Evolutionary conservation across 2,888 invertebrate genomes (phyloP), one percentile per base, ranked within the genome.

Genomic region (Apamea crenata): DNA sequence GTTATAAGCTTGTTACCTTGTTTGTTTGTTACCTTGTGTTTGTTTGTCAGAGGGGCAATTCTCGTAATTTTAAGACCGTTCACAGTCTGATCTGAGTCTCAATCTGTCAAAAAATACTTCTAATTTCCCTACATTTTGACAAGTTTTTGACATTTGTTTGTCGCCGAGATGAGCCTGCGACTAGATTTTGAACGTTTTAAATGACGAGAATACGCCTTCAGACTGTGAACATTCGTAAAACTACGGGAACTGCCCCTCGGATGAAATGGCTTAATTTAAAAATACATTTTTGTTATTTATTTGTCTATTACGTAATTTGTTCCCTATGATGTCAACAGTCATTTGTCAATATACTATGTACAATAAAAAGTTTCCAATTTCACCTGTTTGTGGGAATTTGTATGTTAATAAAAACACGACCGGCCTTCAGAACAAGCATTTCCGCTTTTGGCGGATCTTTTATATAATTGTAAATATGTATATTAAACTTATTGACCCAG

Each of bases 311-410:
- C 85, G 86, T 87, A 74, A 85, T 56, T 44, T 80, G 73, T 89
- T 65, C 90, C 92, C 91, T 91, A 91, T 89, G 88, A 93, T 92
- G 88, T 91, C 87, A 92, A 91, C 76, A 84, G 73, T 78, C 88
- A 53, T 92, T 91, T 89, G 85, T 91, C 92, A 93, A 88, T 92
- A 89, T 92, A 93, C 92, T 91, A 78, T 69, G 77, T 90, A 87
- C 77, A 88, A 90, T 92, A 93, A 92, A 90, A 91, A 90, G 80
- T 78, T 80, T 80, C 77, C 91, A 90, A 92, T 94, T 94, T 95
- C 93, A 93, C 93, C 87, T 83, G 86, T 81, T 89, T 82, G 78
- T 92, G 90, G 90, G 91, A 93, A 94, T 94, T 91, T 91, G 87
- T 92, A 93, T 92, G 91, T 81, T 91, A 91, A 93, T 93, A 25